Evolutionary conservation across 2,888 invertebrate genomes (phyloP).

Genomic region (Lasioglossum marginatum): DNA sequence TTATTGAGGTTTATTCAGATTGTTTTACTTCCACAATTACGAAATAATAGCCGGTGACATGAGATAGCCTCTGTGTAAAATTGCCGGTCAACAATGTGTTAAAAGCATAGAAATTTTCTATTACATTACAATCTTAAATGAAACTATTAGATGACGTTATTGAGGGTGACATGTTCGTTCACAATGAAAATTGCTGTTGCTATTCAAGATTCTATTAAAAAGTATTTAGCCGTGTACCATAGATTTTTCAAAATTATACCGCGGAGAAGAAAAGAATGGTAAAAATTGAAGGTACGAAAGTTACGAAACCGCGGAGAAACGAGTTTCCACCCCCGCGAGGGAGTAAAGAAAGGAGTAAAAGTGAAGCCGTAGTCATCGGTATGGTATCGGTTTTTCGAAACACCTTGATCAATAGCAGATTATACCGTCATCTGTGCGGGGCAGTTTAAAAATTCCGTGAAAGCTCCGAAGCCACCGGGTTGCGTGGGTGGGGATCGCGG

Average conservation of each 20-base stretch:
- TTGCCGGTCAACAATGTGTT: too few species aligned
- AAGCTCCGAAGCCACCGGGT: constrained; percentile 80
- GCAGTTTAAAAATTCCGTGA: constrained; percentile 83
- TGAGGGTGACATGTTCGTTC: too few species aligned
- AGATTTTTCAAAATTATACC: neutral
- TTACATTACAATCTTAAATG: too few species aligned
- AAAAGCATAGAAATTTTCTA: too few species aligned
- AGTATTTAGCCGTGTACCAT: too few species aligned
- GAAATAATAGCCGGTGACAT: too few species aligned
- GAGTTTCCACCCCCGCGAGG: neutral
- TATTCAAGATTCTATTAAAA: too few species aligned
- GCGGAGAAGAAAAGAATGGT: neutral
- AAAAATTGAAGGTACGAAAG: neutral
- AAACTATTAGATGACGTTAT: too few species aligned
- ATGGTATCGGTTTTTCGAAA: constrained; percentile 75
- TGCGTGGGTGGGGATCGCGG: constrained; percentile 62
- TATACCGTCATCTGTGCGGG: constrained; percentile 82
- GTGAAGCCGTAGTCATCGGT: constrained; percentile 71
- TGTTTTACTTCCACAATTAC: too few species aligned
- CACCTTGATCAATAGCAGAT: constrained; percentile 83
- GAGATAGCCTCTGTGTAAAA: too few species aligned
- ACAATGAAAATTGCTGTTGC: too few species aligned
- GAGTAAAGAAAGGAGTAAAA: constrained; percentile 44
- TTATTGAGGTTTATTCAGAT: too few species aligned
- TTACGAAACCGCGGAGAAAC: constrained; percentile 32